phyloP scores from a whole-genome alignment of 2,797 vertebrate genomes.

The Diceros bicornis region DNA sequence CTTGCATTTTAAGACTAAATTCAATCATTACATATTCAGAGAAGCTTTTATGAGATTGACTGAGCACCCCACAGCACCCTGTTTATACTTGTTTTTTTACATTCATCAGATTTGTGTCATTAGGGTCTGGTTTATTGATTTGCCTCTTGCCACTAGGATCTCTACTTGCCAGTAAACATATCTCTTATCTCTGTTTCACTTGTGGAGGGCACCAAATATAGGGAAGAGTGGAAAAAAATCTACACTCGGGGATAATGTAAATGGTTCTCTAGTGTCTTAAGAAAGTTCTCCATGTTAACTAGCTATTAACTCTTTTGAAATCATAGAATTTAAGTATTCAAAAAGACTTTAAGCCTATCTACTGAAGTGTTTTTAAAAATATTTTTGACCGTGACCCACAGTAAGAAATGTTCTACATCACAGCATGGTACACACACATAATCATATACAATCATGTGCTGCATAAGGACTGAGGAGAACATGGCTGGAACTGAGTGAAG shows the following conservation, averaged over 20 bases:
- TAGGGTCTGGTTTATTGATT: neutral
- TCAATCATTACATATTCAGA: neutral
- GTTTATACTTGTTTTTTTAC: neutral
- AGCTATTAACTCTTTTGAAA: neutral
- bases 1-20: neutral
- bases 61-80: neutral
- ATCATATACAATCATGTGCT: neutral
- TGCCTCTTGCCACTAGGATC: neutral
- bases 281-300: neutral
- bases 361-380: neutral
- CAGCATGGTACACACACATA: neutral
- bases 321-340: neutral
- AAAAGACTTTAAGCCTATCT: neutral
- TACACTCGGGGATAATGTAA: neutral
- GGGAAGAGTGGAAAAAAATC: neutral
- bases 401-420: neutral
- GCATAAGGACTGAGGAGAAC: neutral
- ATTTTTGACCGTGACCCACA: constrained; percentile 17
- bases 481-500: neutral
- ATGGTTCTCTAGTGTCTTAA: neutral
- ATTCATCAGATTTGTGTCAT: neutral
- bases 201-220: neutral
- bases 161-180: neutral
- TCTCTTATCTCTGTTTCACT: neutral
- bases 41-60: neutral